Evolutionary conservation across 2,888 invertebrate genomes (phyloP).

Genomic region (Loripinus fragilis): DNA sequence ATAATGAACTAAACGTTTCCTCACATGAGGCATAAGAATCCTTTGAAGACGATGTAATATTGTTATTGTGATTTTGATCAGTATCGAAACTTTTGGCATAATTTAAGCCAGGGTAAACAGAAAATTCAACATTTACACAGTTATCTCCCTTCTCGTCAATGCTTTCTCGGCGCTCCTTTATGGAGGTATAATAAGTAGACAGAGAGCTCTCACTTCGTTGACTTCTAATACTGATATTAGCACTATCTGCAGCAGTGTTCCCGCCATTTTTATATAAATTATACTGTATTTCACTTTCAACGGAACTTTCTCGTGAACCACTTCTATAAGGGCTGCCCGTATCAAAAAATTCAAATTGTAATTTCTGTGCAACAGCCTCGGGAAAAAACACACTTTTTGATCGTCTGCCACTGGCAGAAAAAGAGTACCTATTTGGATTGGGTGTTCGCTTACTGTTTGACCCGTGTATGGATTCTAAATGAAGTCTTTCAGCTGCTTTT

Average conservation of each 20-base stretch:
- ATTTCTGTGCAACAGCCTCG: conserved; percentile 65
- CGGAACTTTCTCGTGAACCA: conserved; percentile 52
- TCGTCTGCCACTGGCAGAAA: conserved; percentile 56
- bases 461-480: conserved; percentile 77
- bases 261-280: conserved; percentile 11
- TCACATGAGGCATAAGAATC: conserved; percentile 35
- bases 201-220: conserved; percentile 11
- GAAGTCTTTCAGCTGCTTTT: conserved; percentile 76
- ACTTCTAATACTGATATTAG: conserved; percentile 10
- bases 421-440: conserved; percentile 56
- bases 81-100: conserved; percentile 41
- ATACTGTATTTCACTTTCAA: conserved; percentile 44
- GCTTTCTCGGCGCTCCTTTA: conserved; percentile 40
- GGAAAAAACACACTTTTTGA: conserved; percentile 68
- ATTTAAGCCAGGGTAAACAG: conserved; percentile 49
- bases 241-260: not conserved
- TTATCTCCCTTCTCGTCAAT: conserved; percentile 52
- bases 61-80: conserved; percentile 32
- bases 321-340: conserved; percentile 51
- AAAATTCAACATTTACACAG: conserved; percentile 24
- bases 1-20: conserved; percentile 31
- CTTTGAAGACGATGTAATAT: conserved; percentile 31
- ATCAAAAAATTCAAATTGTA: conserved; percentile 68
- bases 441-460: conserved; percentile 54
- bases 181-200: not conserved